Base-by-base conservation (phyloP, 2,888 invertebrate species). In the Loripinus fragilis region DNA sequence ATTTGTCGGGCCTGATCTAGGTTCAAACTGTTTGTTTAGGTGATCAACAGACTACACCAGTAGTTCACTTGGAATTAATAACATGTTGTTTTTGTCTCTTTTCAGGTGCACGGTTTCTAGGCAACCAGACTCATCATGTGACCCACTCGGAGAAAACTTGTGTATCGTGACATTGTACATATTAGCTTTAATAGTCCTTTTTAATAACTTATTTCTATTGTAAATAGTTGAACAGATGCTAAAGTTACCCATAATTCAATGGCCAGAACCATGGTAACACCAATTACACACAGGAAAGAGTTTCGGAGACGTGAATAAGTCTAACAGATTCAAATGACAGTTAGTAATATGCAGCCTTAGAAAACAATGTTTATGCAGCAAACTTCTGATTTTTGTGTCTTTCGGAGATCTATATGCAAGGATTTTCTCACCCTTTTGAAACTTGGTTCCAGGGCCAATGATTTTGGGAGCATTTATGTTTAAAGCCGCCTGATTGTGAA, bases 91-190 rank as follows among this genome's bases (percentile, higher is more conserved):
- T 7, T 74, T 35, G 23, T 70, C 42, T 52, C 15, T 20, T 80
- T 80, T 76, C 80, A 80, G 80, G 76, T 80, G 28, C 80, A 80
- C 55, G 80, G 80, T 68, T 80, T 80, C 74, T 80, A 76, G 60
- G 41, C 30, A 33, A 10, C 5, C 25, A 23, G 33, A 60, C 15
- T 12, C 30, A 20, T 10, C 60, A 60, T 35, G 71, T 71, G n/a
- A 71, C 42, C 7, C 28, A 30, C 68, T 28, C 45, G 1, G 33
- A 20, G 10, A 45, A 45, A 5, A 38, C 7, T 38, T 38, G 38
- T 38, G 38, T 38, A 8, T 38, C 5, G 38, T 38, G 38, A 41
- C 55, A 71, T 25, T 41, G 38, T 55, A 55, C 55, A 55, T 55
- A 55, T 28, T 50, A 30, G 52, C 25, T 35, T 38, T 38, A 38